Evolutionary conservation across 1,140 invertebrate species (phyloP), one percentile per base, ranked within the genome.

Genomic region (Samia ricini): DNA sequence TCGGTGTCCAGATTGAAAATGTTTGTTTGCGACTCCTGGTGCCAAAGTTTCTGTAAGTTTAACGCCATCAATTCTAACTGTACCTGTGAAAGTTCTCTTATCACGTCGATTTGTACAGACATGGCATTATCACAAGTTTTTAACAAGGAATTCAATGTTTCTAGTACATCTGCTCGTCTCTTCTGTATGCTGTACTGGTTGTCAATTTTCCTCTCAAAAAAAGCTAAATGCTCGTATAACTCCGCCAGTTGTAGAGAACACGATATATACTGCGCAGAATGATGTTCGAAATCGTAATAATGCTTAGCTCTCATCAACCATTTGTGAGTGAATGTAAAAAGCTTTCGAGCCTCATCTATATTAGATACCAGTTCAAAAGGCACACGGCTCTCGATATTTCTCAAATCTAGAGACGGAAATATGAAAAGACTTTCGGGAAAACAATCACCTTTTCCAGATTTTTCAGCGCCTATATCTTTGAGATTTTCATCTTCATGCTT

Each of bases 181-280:
- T 95, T 95, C 71, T 95, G 94, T 82, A 95, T 93, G 64, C 92
- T 93, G 76, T 95, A 95, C 76, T 94, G 93, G 58, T 91, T 91
- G 61, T 95, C 94, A 42, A 93, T 81, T 70, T 94, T 92, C 12
- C 90, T 77, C 81, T 96, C 95, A 87, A 94, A 95, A 72, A 94
- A 93, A 2, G 94, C 92, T 42, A 96, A 80, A 71, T 92, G 91
- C 76, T 94, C 93, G 74, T 93, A 96, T 1, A 95, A 77, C 66
- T 93, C 92, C 62, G 94, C 95, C 29, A 94, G 90, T 81, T 95
- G 94, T 67, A 95, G 91, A 1, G 93, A 91, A 51, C 94, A 91
- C 61, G 95, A 93, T 52, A 95, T 92, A 76, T 95, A 94, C 70
- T 95, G 94, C 49, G 93, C 91, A 8, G 95, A 94, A 76, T 93